Evolutionary conservation across 2,113 vertebrate species (phyloP), one percentile per base, ranked within the genome.

Genomic region (Dasyurus viverrinus): DNA sequence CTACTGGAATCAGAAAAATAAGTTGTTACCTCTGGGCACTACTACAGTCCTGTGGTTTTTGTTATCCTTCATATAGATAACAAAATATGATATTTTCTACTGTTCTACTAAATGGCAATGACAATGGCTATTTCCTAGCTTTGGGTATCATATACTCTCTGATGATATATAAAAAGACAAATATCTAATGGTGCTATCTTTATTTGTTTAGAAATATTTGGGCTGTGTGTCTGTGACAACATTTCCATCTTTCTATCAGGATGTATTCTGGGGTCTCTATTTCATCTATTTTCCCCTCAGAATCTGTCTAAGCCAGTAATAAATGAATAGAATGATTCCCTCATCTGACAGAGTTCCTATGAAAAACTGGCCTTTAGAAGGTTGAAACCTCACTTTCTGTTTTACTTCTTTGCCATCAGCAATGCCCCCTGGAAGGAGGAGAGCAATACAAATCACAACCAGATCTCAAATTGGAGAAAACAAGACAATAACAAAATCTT

Each of bases 401-500:
- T 95, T 91, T 94, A 90, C 89, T 53, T 94, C 16, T 54, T 47
- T 11, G n/a, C 60, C 92, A 92, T 94, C 93, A 96, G 91, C 89
- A 36, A 36, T 84, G 54, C 30, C 76, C 89, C 89, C 89, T 92
- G 95, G 90, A 97, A 96, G 92, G 68, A 76, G 90, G 55, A 93
- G 96, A 84, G 60, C 91, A 93, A 89, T 93, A 54, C 90, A 92
- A 97, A 92, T 47, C 90, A 93, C 0, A 92, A 90, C 93, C 93
- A 91, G 53, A 55, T 52, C 68, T 92, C 91, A 93, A 96, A 92
- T 90, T 60, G 90, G 23, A 42, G 9, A 89, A 6, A 93, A 12
- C 91, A 2, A 92, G 53, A 53, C 8, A 92, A 92, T 54, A 93
- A 54, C 94, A 92, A 97, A 95, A 91, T 3, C 53, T 89, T 54